phyloP scores from a whole-genome alignment of 2,888 invertebrate species.

The Yponomeuta sedellus region DNA sequence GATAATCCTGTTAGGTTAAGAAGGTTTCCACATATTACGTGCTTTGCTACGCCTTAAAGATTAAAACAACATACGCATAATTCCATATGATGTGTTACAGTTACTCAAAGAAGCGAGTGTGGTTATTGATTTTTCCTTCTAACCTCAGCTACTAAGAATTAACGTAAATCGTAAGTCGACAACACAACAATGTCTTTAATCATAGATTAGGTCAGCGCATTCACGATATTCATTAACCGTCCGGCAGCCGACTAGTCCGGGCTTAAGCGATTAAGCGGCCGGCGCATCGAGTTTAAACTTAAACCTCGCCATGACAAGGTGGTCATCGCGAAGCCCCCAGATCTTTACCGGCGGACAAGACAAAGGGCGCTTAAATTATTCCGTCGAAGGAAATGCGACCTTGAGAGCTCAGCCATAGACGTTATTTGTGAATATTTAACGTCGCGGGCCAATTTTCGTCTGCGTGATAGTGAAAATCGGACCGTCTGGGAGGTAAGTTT shows the following conservation, averaged over 20 bases:
- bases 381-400: constrained; percentile 61
- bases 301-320: constrained; percentile 72
- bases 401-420: constrained; percentile 51
- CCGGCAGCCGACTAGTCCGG: constrained; percentile 19
- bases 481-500: constrained; percentile 70
- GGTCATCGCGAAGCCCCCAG: constrained; percentile 70
- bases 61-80: constrained; percentile 74
- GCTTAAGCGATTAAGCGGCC: constrained; percentile 60
- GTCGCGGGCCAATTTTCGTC: constrained; percentile 61
- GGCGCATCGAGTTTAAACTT: constrained; percentile 22
- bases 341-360: constrained; percentile 67
- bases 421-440: constrained; percentile 68
- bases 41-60: constrained; percentile 82
- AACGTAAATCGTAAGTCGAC: background rate
- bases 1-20: constrained; percentile 85
- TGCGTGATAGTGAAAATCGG: constrained; percentile 59
- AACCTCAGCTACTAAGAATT: background rate
- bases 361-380: constrained; percentile 72
- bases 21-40: constrained; percentile 84
- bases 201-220: constrained; percentile 9
- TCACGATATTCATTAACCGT: constrained; percentile 1
- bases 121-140: background rate
- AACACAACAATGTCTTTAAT: background rate
- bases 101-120: background rate
- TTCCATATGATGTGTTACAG: constrained; percentile 43